A percentile compares a stretch with the other conserved stretches of the same genome.
phyloP scores from a whole-genome alignment of 2,113 vertebrate genomes.

The Larimichthys polyactis region DNA sequence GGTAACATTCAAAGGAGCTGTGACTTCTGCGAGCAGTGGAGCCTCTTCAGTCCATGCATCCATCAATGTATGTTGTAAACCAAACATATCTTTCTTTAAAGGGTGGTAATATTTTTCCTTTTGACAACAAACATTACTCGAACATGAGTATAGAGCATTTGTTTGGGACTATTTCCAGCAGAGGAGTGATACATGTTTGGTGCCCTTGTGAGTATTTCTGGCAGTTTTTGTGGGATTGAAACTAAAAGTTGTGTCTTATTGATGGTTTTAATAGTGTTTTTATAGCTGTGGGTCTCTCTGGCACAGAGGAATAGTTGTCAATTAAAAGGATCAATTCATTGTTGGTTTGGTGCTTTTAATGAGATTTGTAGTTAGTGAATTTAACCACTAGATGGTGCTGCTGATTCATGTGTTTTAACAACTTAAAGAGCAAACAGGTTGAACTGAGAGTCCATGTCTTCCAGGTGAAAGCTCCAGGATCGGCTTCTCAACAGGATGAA shows the following conservation, averaged over 20 bases:
- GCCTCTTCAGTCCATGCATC: background rate
- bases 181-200: too few species aligned
- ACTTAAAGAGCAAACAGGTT: background rate
- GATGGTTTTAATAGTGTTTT: background rate
- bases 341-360: background rate
- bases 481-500: background rate
- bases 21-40: background rate
- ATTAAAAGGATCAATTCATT: background rate
- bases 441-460: background rate
- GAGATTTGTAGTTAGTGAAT: background rate
- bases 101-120: background rate
- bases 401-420: background rate
- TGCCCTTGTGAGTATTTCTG: too few species aligned
- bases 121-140: background rate
- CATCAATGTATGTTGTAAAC: background rate
- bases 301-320: background rate
- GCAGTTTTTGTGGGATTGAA: background rate
- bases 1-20: background rate
- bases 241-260: background rate
- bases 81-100: background rate
- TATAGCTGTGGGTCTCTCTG: too few species aligned
- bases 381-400: slow-evolving; percentile 39
- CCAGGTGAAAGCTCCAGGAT: background rate
- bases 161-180: too few species aligned
- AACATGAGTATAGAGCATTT: too few species aligned